Percentiles rank a stretch among this genome's conserved stretches.
These are phyloP conservation scores for Progne subis DNA, from an alignment of 2,113 vertebrate genomes.

Conservation along the genomic window DNA sequence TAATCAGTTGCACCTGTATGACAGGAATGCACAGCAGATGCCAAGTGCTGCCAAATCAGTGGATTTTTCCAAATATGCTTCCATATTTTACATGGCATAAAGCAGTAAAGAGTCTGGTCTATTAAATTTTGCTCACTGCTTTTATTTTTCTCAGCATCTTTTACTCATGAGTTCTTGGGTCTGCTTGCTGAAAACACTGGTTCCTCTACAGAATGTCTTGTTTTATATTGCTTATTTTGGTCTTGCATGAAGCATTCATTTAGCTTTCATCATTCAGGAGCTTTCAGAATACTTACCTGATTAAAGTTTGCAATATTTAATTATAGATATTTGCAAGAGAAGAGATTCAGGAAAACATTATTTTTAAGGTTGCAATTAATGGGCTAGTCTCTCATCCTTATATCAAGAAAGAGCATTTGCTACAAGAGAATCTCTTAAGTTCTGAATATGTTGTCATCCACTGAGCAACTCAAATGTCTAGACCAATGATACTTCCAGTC, in stretches of 20 bases:
- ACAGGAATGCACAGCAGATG: not conserved
- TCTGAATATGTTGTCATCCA: not conserved
- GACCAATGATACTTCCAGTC: not conserved
- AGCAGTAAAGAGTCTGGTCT: not conserved
- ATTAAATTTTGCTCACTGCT: not conserved
- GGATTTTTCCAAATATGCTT: not conserved
- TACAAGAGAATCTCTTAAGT: not conserved
- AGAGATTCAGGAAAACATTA: not conserved
- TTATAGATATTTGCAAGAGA: not conserved
- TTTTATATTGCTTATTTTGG: not conserved
- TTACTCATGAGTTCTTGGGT: not conserved
- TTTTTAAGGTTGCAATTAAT: slow-evolving; percentile 1
- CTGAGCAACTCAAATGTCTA: not conserved
- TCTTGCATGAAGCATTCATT: not conserved
- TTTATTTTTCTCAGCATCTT: not conserved
- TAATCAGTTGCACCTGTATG: not conserved
- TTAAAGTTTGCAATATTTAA: not conserved
- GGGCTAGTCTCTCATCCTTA: not conserved
- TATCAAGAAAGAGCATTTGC: not conserved
- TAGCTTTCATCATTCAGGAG: not conserved
- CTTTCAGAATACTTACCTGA: not conserved
- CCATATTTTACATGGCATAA: not conserved
- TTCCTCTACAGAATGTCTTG: not conserved
- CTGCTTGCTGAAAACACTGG: not conserved
- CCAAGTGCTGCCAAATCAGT: not conserved